Conservation (phyloP, 2,113 vertebrate genomes). For the Brachirus orientalis region DNA sequence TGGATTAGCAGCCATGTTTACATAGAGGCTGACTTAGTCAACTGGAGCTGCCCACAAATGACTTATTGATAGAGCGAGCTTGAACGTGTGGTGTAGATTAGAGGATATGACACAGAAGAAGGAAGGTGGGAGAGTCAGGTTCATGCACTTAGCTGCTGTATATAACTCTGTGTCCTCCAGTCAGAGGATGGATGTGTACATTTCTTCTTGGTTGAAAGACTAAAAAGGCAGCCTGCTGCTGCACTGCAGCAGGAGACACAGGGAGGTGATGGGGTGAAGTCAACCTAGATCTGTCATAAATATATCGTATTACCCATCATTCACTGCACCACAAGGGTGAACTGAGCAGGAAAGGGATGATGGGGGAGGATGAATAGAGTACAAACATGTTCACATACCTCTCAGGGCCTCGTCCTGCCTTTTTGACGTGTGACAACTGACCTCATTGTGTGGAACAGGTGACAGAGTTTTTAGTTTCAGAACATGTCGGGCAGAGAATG, state of each 20-base stretch:
- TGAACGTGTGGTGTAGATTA: conserved; percentile 31
- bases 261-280: conserved; percentile 34
- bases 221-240: conserved; percentile 6
- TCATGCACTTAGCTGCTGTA: neutral
- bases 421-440: conserved; percentile 41
- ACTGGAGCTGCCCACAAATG: conserved; percentile 54
- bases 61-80: conserved; percentile 65
- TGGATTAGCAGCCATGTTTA: conserved; percentile 75
- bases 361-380: conserved; percentile 47
- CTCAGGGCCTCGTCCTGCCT: conserved; percentile 45
- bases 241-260: conserved; percentile 16
- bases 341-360: conserved; percentile 32
- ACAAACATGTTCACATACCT: conserved; percentile 37
- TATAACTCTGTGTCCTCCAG: neutral
- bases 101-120: conserved; percentile 15
- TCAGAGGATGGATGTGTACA: neutral
- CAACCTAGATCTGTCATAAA: conserved; percentile 72
- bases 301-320: conserved; percentile 47
- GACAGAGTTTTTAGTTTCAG: conserved; percentile 32
- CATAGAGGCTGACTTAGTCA: conserved; percentile 65
- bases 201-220: neutral
- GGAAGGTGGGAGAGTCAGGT: conserved; percentile 6
- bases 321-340: conserved; percentile 44
- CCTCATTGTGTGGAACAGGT: conserved; percentile 37
- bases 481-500: conserved; percentile 34